Base-by-base conservation (phyloP, 2,113 vertebrate genomes). In the Cheilinus undulatus region DNA sequence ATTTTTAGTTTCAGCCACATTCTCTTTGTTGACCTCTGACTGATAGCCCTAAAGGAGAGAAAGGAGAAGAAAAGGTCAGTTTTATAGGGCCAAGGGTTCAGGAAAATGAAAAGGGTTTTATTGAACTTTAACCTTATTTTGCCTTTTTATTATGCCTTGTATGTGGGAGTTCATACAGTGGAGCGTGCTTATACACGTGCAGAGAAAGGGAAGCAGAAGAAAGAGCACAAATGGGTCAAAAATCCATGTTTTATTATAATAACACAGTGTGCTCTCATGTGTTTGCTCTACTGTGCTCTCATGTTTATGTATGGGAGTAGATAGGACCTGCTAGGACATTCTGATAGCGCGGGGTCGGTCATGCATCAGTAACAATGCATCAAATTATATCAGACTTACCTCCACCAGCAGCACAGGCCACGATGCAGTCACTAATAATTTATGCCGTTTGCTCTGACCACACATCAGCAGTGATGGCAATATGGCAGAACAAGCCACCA, bases 341-440 rank as follows among this genome's bases (percentile, higher is more conserved):
- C 50, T 54, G 65, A 82, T 69, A 72, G 70, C 26, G 22, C 57
- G 24, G 63, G 69, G 71, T 81, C 36, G 4, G 77, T 84, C 84
- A 85, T 60, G 86, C 88, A 83, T 87, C 75, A 73, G 82, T 77
- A 84, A 78, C 80, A 84, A 77, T 86, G 77, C 74, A 86, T 81
- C 86, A 68, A 76, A 87, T 88, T 76, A 84, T 82, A 80, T 82
- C 83, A 86, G 69, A 66, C 73, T 53, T 82, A 88, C 69, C 84
- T 88, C 67, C 64, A 75, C 62, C 72, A 71, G 78, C 70, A 65
- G 54, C 15, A 2, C 22, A 14, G 80, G 65, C 59, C 73, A 42
- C 30, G 66, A 66, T 53, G 63, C 73, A 69, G 36, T 56, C 71
- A 69, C 77, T 62, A 80, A 87, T 85, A 76, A 86, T 79, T 84